Percentiles rank a stretch among this genome's conserved stretches.
phyloP scores from a whole-genome alignment of 2,888 invertebrate species.

The Thalpophila matura region DNA sequence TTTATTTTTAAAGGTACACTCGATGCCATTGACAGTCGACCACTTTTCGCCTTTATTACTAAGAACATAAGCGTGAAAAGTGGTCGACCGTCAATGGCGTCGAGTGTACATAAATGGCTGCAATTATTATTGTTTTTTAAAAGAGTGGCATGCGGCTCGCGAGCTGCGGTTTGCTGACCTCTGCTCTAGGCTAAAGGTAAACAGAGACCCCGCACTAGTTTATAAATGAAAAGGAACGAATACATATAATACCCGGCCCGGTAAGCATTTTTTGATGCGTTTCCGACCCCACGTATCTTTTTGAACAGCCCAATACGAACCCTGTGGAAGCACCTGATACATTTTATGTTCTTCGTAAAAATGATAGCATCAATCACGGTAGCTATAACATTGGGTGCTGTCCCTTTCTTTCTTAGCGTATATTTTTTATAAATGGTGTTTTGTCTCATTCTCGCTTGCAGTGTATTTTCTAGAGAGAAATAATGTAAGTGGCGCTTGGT shows the following conservation, averaged over 20 bases:
- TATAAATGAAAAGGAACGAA: conserved; percentile 31
- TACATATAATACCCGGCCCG: conserved; percentile 12
- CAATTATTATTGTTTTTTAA: no score
- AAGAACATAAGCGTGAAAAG: no score
- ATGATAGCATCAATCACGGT: conserved; percentile 57
- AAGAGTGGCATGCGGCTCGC: no score
- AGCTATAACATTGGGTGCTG: conserved; percentile 11
- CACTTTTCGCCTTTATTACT: no score
- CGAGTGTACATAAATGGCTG: no score
- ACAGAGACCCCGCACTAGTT: conserved; percentile 27
- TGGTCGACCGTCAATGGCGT: no score
- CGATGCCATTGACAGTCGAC: no score
- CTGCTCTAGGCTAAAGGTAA: conserved; percentile 5
- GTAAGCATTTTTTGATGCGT: conserved; percentile 62
- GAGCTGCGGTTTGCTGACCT: no score
- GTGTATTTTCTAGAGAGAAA: conserved; percentile 36
- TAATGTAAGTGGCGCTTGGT: conserved; percentile 21
- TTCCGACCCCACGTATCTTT: conserved; percentile 57
- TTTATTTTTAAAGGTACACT: no score
- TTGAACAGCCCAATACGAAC: conserved; percentile 39
- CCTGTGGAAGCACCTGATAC: conserved; percentile 54
- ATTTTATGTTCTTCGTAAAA: conserved; percentile 55
- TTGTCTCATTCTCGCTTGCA: conserved; percentile 19
- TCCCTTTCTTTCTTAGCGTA: conserved; percentile 18
- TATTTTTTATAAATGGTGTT: background rate